Evolutionary conservation across 2,797 vertebrate genomes (phyloP).

Genomic region (Fringilla coelebs): DNA sequence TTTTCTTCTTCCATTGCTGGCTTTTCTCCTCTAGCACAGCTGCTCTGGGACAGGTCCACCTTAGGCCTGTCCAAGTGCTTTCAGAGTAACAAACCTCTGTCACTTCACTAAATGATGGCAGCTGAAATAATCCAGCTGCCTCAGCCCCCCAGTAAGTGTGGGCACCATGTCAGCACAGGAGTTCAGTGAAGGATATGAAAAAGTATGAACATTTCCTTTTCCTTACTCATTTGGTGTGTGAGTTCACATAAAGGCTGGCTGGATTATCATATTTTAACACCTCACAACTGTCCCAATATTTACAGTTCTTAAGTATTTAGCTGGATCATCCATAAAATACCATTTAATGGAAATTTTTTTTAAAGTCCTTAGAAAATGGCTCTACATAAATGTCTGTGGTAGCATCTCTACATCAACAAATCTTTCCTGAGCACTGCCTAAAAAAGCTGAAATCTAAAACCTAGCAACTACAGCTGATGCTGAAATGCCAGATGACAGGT

Average conservation of each 20-base stretch:
- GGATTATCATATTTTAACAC: background rate
- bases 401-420: background rate
- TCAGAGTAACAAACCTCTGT: background rate
- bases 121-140: background rate
- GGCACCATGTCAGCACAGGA: background rate
- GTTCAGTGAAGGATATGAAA: background rate
- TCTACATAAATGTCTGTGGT: background rate
- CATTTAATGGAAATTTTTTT: background rate
- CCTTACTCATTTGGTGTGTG: background rate
- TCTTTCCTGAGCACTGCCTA: background rate
- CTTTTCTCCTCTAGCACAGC: background rate
- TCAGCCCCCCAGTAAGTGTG: background rate
- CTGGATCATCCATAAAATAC: background rate
- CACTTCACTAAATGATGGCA: background rate
- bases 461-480: background rate
- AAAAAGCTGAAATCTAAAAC: background rate
- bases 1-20: background rate
- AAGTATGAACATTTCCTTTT: background rate
- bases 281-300: background rate
- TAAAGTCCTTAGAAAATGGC: background rate
- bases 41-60: background rate
- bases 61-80: background rate
- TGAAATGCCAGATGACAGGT: conserved; percentile 16
- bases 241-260: background rate
- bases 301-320: background rate